phyloP scores from a whole-genome alignment of 1,140 invertebrate genomes.

The Hylaeus anthracinus region DNA sequence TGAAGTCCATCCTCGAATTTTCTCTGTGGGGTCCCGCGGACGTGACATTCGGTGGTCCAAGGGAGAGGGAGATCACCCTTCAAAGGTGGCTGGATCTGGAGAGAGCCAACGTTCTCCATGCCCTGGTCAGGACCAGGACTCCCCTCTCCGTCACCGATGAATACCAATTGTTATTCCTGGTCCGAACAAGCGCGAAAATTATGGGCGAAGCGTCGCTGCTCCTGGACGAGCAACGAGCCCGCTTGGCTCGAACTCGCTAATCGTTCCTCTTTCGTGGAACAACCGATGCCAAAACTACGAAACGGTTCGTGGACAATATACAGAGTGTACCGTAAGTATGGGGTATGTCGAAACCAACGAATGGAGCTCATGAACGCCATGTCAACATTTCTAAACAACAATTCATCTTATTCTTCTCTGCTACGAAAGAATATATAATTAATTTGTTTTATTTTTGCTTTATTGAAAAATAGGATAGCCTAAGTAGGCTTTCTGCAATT shows the following conservation, averaged over 20 bases:
- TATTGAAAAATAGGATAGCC: too few relatives aligned
- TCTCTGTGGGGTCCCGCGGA: constrained; percentile 92
- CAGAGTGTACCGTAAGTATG: too few relatives aligned
- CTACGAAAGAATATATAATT: too few relatives aligned
- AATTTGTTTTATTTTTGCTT: too few relatives aligned
- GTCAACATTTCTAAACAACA: too few relatives aligned
- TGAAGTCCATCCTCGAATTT: constrained; percentile 90
- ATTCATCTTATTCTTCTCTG: too few relatives aligned
- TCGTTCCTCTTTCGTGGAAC: neutral
- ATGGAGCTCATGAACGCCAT: too few relatives aligned
- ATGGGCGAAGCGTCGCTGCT: constrained; percentile 89
- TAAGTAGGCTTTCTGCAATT: too few relatives aligned
- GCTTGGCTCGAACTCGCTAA: constrained; percentile 43
- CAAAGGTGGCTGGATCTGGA: constrained; percentile 92
- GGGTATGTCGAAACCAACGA: too few relatives aligned
- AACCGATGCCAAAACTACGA: constrained; percentile 19
- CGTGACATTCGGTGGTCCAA: constrained; percentile 84
- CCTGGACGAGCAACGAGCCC: constrained; percentile 79
- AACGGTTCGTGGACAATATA: neutral
- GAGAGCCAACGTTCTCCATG: constrained; percentile 89
- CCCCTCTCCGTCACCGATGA: constrained; percentile 90
- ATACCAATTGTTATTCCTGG: constrained; percentile 90
- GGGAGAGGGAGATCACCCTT: constrained; percentile 86
- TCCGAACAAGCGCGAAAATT: constrained; percentile 88
- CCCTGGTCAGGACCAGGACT: constrained; percentile 86